phyloP scores from a whole-genome alignment of 2,113 vertebrate genomes.

The Dissostichus mawsoni region DNA sequence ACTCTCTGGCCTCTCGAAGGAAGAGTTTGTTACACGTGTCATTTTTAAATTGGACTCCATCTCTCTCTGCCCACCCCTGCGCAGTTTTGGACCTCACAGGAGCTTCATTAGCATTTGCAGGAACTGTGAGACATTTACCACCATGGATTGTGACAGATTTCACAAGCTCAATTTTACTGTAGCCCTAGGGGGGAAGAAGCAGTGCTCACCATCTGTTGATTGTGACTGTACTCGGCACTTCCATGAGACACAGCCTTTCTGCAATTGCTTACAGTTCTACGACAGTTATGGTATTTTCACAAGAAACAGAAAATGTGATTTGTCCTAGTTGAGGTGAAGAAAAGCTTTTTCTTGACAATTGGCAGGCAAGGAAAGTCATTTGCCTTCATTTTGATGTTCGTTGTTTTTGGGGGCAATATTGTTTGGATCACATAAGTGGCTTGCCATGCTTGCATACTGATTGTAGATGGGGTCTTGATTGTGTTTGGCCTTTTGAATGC shows the following conservation, averaged over 20 bases:
- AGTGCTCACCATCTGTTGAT: conserved; percentile 82
- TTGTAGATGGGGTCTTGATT: not conserved
- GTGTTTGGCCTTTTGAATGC: not conserved
- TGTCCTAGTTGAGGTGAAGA: not conserved
- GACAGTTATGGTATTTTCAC: conserved; percentile 35
- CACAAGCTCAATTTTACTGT: conserved; percentile 77
- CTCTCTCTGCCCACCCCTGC: conserved; percentile 44
- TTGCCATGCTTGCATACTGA: not conserved
- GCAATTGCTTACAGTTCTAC: conserved; percentile 43
- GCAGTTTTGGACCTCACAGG: conserved; percentile 72
- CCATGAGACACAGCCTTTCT: conserved; percentile 49
- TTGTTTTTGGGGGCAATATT: not conserved
- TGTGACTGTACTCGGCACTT: conserved; percentile 71
- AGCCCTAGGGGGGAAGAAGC: conserved; percentile 66
- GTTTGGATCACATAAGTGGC: not conserved
- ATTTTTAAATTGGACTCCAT: conserved; percentile 80
- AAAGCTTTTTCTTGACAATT: not conserved
- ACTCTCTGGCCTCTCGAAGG: conserved; percentile 74
- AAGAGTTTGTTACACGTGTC: conserved; percentile 77
- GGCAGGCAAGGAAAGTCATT: not conserved
- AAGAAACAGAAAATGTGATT: not conserved
- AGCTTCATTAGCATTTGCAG: conserved; percentile 82
- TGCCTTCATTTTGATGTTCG: not conserved
- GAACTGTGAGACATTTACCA: conserved; percentile 80
- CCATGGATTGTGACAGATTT: conserved; percentile 82